Evolutionary conservation across 2,113 vertebrate genomes (phyloP), one percentile per base, ranked within the genome.

Genomic region (Microcebus murinus): DNA sequence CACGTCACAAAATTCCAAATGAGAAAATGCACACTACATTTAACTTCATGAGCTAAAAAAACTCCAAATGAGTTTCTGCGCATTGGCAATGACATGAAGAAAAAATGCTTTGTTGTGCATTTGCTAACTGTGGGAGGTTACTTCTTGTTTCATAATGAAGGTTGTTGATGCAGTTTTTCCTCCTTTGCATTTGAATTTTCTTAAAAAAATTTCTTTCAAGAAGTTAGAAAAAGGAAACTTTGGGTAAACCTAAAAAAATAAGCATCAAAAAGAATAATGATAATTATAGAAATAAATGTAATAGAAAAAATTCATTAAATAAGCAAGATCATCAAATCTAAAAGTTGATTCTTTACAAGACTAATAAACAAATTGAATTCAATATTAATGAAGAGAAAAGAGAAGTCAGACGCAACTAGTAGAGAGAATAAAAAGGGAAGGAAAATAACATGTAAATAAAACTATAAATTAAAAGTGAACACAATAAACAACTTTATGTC

Each of bases 1-100:
- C 95, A 96, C 0, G 85, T 96, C 94, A 97, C 95, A 97, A 97
- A 97, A 96, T 88, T 89, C 94, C 90, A 98, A 97, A 97, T 97
- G 95, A 96, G 95, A 97, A 98, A 97, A 97, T 94, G 88, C 95
- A 97, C 95, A 96, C 84, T 88, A 97, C 96, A 97, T 97, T 97
- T 96, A 98, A 94, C 92, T 77, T 91, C 85, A 77, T 92, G 73
- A 92, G 85, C 90, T 96, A 93, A 96, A 96, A 87, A 87, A 65
- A 82, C 10, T 92, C 34, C 81, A 94, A 96, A 96, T 94, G 94
- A 96, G 61, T 96, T 97, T 96, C 94, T 95, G 65, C 88, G 71
- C 84, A 14, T 81, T 94, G 87, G 25, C 90, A 95, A 87, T 81
- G 83, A 67, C 59, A 80, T 0, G 39, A 65, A 76, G 25, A 50